These are phyloP conservation scores for Thunnus maccoyii DNA, from an alignment of 2,113 vertebrate genomes.

Conservation along the genomic window DNA sequence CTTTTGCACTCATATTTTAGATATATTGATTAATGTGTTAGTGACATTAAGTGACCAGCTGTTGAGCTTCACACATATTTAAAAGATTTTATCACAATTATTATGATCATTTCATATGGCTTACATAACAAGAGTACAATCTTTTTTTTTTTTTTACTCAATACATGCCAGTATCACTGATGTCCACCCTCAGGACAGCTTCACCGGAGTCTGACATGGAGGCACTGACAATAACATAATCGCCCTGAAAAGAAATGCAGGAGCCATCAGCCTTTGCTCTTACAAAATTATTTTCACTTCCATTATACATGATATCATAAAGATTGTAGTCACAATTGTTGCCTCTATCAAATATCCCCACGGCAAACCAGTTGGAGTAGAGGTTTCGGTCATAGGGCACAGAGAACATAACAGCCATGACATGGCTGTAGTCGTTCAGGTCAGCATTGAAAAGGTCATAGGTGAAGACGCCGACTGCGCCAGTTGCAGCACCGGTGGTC, in stretches of 20 bases:
- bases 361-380: constrained; percentile 74
- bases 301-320: constrained; percentile 70
- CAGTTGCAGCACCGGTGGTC: constrained; percentile 45
- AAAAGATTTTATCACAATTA: not conserved
- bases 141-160: constrained; percentile 9
- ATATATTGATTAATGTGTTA: not conserved
- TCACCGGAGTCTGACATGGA: constrained; percentile 73
- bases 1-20: not conserved
- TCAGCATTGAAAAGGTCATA: constrained; percentile 68
- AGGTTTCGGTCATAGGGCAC: constrained; percentile 73
- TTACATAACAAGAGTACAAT: not conserved
- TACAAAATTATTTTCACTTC: constrained; percentile 56
- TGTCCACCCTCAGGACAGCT: constrained; percentile 60
- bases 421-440: constrained; percentile 62
- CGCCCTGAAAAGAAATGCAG: constrained; percentile 55
- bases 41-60: not conserved
- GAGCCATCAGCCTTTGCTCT: constrained; percentile 71
- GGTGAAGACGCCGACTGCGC: constrained; percentile 71
- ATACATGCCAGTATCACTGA: constrained; percentile 66
- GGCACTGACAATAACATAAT: constrained; percentile 59
- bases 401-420: constrained; percentile 73
- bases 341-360: constrained; percentile 70
- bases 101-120: not conserved
- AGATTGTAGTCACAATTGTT: constrained; percentile 67
- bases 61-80: not conserved